Evolutionary conservation across 2,113 vertebrate genomes (phyloP), one percentile per base, ranked within the genome.

Genomic region (Pteronura brasiliensis): DNA sequence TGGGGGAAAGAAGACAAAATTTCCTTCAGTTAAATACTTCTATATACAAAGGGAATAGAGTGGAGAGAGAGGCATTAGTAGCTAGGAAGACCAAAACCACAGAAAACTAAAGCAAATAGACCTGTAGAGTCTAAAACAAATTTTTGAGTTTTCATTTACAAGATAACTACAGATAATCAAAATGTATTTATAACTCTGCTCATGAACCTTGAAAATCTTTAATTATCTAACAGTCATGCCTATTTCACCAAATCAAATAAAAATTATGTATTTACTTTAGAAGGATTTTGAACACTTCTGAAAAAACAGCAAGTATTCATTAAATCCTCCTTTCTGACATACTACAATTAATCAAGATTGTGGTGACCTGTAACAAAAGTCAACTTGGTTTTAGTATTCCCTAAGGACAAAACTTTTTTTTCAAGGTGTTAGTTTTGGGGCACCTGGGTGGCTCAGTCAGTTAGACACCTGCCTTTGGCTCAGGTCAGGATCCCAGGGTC

Each of bases 181-280:
- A 80, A 77, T 67, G 4, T 59, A 27, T 82, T 80, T 29, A 55
- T 63, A 93, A 88, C 21, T n/a, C 52, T 39, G 5, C 80, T 85
- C 34, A 44, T 87, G 9, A 74, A 59, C 12, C 49, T 82, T 90
- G 5, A 92, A 88, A 90, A 93, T 39, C 29, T 90, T 80, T 76
- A 59, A 74, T 61, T 83, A 86, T 63, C 47, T 10, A 82, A 82
- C 20, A 59, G 4, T 15, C 80, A 72, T 90, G 3, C 4, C 39
- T 77, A 90, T 96, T 93, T 96, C n/a, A 85, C n/a, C 69, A 94
- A 86, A 88, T 6, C 29, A 95, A 90, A 88, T 31, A 20, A 67
- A 90, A 94, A 90, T 21, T 34, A 80, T 65, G 65, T 27, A 83
- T 82, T 59, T 77, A 89, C 55, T 88, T 88, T 82, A 85, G 42